Evolutionary conservation across 2,797 vertebrate species (phyloP).

Genomic region (Leptoclinus maculatus): DNA sequence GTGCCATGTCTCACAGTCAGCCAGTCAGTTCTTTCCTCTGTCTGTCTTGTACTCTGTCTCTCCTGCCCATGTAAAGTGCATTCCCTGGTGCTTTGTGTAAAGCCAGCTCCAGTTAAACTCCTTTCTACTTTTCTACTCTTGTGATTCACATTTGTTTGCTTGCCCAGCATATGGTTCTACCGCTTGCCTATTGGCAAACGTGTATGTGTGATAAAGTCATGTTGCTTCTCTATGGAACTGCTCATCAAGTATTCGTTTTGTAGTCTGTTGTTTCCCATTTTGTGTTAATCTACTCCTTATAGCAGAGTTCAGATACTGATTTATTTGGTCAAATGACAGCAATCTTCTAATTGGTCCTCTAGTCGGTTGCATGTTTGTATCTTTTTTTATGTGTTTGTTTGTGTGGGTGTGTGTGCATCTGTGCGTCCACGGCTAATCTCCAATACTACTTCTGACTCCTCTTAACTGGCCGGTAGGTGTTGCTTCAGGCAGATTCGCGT

Average conservation of each 20-base stretch:
- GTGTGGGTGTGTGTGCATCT: neutral
- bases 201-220: constrained; percentile 17
- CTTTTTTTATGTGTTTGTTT: neutral
- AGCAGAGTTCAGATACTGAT: constrained; percentile 11
- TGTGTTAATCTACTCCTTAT: neutral
- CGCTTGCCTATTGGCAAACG: constrained; percentile 26
- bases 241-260: constrained; percentile 5
- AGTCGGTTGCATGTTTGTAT: constrained; percentile 14
- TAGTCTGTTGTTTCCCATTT: constrained; percentile 7
- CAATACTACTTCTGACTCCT: neutral
- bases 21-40: constrained; percentile 36
- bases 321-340: constrained; percentile 22
- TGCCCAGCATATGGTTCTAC: constrained; percentile 22
- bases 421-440: neutral
- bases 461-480: neutral
- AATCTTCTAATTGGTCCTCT: neutral
- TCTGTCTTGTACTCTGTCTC: constrained; percentile 46
- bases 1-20: constrained; percentile 47
- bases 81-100: constrained; percentile 35
- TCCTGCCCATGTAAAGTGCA: constrained; percentile 33
- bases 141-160: constrained; percentile 5
- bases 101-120: constrained; percentile 6
- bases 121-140: constrained; percentile 14
- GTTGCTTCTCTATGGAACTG: constrained; percentile 4
- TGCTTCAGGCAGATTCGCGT: neutral